Evolutionary conservation across 1,140 invertebrate genomes (phyloP).

Genomic region (Drosophila pachea): DNA sequence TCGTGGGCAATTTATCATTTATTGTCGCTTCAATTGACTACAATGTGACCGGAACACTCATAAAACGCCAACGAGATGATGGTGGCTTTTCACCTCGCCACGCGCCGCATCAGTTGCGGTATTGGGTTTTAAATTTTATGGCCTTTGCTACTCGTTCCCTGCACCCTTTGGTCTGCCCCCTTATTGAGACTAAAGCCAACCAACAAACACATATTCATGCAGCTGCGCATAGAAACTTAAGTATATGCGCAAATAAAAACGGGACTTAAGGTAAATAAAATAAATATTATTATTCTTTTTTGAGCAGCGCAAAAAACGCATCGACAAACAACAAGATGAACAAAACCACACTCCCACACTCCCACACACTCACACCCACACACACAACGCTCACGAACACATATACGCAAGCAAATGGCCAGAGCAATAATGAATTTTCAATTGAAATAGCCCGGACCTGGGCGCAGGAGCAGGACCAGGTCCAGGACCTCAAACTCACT

Average conservation of each 20-base stretch:
- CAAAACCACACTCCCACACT: constrained; percentile 2
- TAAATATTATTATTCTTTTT: constrained; percentile 60
- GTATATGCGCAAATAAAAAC: constrained; percentile 13
- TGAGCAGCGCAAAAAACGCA: constrained; percentile 41
- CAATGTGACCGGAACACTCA: constrained; percentile 33
- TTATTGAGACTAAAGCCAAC: constrained; percentile 1
- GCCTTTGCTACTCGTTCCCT: too few relatives aligned
- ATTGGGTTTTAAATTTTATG: too few relatives aligned
- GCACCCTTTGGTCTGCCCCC: background rate
- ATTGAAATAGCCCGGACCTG: constrained; percentile 32
- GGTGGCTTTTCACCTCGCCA: constrained; percentile 7
- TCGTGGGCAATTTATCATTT: constrained; percentile 42
- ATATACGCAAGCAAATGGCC: constrained; percentile 17
- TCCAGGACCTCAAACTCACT: constrained; percentile 6
- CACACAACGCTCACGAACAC: background rate
- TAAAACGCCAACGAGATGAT: background rate
- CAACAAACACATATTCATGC: constrained; percentile 10
- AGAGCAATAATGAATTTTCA: constrained; percentile 62
- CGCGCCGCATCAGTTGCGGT: constrained; percentile 7
- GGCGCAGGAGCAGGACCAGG: constrained; percentile 6
- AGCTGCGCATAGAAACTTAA: constrained; percentile 6
- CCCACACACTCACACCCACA: background rate
- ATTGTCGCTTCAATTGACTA: constrained; percentile 32
- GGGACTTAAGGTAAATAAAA: constrained; percentile 49
- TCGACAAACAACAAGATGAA: constrained; percentile 26